phyloP scores from a whole-genome alignment of 2,888 invertebrate genomes.

The Drosophila kokeensis region DNA sequence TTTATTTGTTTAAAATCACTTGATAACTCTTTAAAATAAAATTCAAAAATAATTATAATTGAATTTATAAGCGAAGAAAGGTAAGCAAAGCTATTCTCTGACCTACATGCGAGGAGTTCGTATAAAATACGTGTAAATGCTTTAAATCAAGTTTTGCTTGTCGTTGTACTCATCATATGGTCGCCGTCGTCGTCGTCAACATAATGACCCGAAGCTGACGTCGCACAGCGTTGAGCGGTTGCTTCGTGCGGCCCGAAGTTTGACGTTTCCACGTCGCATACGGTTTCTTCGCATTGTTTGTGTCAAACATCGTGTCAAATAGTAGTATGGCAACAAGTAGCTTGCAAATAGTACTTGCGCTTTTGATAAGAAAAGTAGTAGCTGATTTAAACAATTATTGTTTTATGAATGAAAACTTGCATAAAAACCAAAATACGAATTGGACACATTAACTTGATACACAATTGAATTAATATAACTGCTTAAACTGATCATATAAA shows the following conservation, averaged over 20 bases:
- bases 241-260: constrained; percentile 69
- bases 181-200: constrained; percentile 31
- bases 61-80: neutral
- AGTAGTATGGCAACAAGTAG: constrained; percentile 76
- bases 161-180: constrained; percentile 39
- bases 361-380: constrained; percentile 64
- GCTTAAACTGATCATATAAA: neutral
- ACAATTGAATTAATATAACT: neutral
- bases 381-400: neutral
- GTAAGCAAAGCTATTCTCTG: constrained; percentile 44
- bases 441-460: neutral
- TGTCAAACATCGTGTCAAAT: constrained; percentile 47
- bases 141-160: constrained; percentile 55
- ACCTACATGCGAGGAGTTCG: constrained; percentile 52
- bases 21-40: neutral
- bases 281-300: constrained; percentile 41
- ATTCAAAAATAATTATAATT: neutral
- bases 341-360: constrained; percentile 25
- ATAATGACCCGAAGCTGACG: constrained; percentile 47
- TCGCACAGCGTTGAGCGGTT: constrained; percentile 49
- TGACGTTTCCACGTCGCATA: constrained; percentile 77
- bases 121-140: constrained; percentile 27
- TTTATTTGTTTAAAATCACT: neutral
- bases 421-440: neutral
- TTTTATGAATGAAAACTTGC: constrained; percentile 66